Evolutionary conservation across 2,113 vertebrate genomes (phyloP), one percentile per base, ranked within the genome.

Genomic region (Nesogale talazaci): DNA sequence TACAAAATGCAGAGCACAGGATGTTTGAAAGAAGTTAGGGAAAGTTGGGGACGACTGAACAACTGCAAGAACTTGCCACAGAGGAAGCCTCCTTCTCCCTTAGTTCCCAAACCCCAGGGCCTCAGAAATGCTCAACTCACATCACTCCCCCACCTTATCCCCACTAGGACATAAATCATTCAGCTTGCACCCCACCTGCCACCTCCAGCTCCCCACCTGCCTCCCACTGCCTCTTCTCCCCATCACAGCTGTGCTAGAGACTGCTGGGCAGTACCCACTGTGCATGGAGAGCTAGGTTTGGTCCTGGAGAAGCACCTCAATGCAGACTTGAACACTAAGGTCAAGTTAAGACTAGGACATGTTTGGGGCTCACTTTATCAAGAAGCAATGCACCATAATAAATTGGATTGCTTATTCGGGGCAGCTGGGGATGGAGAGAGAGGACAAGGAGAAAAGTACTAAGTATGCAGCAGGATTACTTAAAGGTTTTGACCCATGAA

Each of bases 371-470:
- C 31, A n/a, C 14, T n/a, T 67, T 15, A 56, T 72, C 82, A 34
- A 78, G n/a, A 87, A 38, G 72, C 22, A 36, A 61, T 5, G 10
- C 0, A 86, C 63, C 46, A 72, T 23, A 46, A 25, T 40, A n/a
- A 76, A 65, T 0, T 46, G 20, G 7, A 42, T 52, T 61, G 34
- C n/a, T 77, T 72, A 61, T 4, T 0, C 0, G 36, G 25, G 22
- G 3, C 4, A 17, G 20, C 20, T 31, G 52, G 2, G 34, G 59
- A 3, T 2, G 0, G 19, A 9, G 5, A 61, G 8, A 23, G 17
- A 61, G 16, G 59, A 19, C 34, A 70, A 46, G 61, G 31, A 40
- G 22, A 40, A 69, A 77, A 34, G 10, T 40, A 63, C 22, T 31
- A 90, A 22, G 19, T 34, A 19, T 10, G 6, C 38, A 38, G 34